These are phyloP conservation scores for Lampris incognitus DNA, from an alignment of 2,113 vertebrate species.

Conservation along the genomic window DNA sequence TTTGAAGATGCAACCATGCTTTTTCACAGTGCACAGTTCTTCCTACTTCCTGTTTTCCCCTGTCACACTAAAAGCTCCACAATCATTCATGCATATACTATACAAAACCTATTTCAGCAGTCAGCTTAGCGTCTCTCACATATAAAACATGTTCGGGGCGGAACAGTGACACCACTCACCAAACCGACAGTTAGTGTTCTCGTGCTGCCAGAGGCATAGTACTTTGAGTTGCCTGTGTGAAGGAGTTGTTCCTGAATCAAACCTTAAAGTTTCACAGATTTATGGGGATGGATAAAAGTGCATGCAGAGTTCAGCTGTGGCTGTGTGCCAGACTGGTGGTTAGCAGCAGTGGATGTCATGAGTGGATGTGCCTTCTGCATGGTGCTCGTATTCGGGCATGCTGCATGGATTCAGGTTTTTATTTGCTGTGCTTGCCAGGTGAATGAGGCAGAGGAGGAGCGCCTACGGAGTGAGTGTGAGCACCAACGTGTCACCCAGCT, in stretches of 20 bases:
- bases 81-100: no score
- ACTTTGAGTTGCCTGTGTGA: not conserved
- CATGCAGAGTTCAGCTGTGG: constrained; percentile 16
- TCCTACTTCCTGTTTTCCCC: no score
- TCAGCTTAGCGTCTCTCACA: no score
- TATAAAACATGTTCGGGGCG: no score
- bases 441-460: constrained; percentile 92
- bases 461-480: constrained; percentile 88
- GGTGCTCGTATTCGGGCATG: no score
- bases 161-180: no score
- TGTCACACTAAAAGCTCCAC: no score
- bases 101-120: no score
- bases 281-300: constrained; percentile 10
- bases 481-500: constrained; percentile 90
- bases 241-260: constrained; percentile 5
- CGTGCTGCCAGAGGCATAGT: not conserved
- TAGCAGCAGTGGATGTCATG: no score
- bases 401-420: not conserved
- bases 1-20: no score
- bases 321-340: not conserved
- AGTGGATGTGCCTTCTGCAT: not conserved
- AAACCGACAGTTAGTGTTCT: not conserved
- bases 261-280: constrained; percentile 8
- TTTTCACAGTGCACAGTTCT: no score
- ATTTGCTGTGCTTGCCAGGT: constrained; percentile 78